These are phyloP conservation scores for Uropsilus gracilis DNA, from an alignment of 2,113 vertebrate species.

Conservation along the genomic window DNA sequence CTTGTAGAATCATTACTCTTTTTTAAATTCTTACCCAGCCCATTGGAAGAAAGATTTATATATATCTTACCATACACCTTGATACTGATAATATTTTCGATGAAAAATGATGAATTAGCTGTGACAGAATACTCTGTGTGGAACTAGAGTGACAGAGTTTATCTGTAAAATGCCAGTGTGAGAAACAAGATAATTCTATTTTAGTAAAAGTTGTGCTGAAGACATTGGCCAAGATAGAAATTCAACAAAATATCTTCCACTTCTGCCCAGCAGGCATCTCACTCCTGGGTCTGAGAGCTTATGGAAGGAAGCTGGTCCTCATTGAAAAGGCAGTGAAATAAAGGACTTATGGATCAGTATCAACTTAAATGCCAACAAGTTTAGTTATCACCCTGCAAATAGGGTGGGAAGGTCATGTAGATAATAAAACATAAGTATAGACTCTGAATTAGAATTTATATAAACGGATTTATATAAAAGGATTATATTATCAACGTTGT, in stretches of 20 bases:
- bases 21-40: slow-evolving; percentile 59
- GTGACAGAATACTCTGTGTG: slow-evolving; percentile 33
- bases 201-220: slow-evolving; percentile 4
- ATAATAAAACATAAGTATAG: neutral
- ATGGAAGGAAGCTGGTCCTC: neutral
- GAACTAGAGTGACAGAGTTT: slow-evolving; percentile 32
- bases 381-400: neutral
- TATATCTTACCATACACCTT: slow-evolving; percentile 54
- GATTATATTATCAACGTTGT: neutral
- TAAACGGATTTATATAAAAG: neutral
- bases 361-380: neutral
- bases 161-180: slow-evolving; percentile 12
- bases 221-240: neutral
- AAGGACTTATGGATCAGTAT: neutral
- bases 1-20: slow-evolving; percentile 67
- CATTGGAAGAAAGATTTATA: slow-evolving; percentile 70
- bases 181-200: slow-evolving; percentile 53
- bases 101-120: slow-evolving; percentile 57
- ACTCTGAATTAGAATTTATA: neutral
- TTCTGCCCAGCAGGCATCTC: neutral
- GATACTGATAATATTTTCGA: slow-evolving; percentile 56
- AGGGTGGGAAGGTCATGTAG: fast-evolving
- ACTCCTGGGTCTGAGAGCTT: neutral
- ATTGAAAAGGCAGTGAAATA: neutral
- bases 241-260: neutral